phyloP scores from a whole-genome alignment of 2,888 invertebrate genomes.

The Watsonalla cultraria region DNA sequence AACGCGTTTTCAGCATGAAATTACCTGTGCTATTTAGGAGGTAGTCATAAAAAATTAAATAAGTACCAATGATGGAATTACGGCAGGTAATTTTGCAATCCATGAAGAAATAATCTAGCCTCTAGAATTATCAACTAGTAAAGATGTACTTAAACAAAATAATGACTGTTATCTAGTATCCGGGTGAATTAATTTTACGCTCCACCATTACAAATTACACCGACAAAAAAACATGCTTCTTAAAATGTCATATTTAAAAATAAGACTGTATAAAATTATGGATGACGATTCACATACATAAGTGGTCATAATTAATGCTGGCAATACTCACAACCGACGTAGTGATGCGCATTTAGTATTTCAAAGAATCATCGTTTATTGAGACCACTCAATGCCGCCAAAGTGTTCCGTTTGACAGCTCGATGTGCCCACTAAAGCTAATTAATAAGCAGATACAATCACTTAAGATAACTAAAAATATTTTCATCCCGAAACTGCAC shows the following conservation, averaged over 20 bases:
- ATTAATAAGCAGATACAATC: constrained; percentile 79
- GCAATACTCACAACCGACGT: background rate
- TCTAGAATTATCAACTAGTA: background rate
- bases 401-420: constrained; percentile 75
- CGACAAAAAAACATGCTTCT: constrained; percentile 8
- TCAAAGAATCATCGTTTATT: constrained; percentile 65
- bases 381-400: constrained; percentile 53
- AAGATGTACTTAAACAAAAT: background rate
- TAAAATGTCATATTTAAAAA: constrained; percentile 21
- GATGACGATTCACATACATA: constrained; percentile 24
- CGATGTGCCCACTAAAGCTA: constrained; percentile 65
- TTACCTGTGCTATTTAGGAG: too few relatives aligned
- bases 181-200: constrained; percentile 8
- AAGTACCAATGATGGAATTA: too few relatives aligned
- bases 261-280: constrained; percentile 16
- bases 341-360: constrained; percentile 24
- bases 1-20: too few relatives aligned
- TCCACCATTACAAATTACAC: constrained; percentile 3
- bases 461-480: constrained; percentile 78
- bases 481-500: constrained; percentile 77
- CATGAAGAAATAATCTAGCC: background rate
- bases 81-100: too few relatives aligned
- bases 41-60: too few relatives aligned
- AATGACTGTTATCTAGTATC: constrained; percentile 7
- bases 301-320: background rate